A percentile compares a stretch with the other conserved stretches of the same genome.
phyloP scores from a whole-genome alignment of 2,113 vertebrate genomes.

The Lontra canadensis region DNA sequence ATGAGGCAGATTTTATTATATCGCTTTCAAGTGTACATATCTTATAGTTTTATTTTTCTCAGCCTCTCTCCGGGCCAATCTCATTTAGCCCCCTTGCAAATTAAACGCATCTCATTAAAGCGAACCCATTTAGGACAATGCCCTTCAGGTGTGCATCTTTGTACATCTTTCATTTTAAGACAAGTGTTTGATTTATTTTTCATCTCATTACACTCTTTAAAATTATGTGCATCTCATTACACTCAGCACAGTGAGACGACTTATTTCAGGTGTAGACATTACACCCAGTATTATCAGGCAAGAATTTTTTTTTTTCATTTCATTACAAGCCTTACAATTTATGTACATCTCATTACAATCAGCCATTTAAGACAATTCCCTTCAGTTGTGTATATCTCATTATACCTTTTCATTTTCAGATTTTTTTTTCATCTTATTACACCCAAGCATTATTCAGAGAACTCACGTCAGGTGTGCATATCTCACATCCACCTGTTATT shows the following conservation, averaged over 20 bases:
- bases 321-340: constrained; percentile 76
- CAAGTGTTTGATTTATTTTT: constrained; percentile 81
- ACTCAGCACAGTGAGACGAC: constrained; percentile 37
- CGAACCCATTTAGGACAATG: constrained; percentile 78
- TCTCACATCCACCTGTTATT: constrained; percentile 12
- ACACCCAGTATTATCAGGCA: constrained; percentile 71
- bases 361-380: constrained; percentile 77
- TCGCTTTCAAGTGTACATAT: background rate
- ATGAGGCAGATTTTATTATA: background rate
- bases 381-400: constrained; percentile 69
- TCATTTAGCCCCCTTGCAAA: constrained; percentile 74
- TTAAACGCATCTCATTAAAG: constrained; percentile 76
- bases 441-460: constrained; percentile 54
- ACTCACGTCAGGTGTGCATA: constrained; percentile 28
- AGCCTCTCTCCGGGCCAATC: constrained; percentile 64
- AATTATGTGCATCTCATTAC: constrained; percentile 80
- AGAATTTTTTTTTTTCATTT: constrained; percentile 67
- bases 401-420: constrained; percentile 63
- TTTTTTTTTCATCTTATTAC: constrained; percentile 35
- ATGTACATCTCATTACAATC: constrained; percentile 79
- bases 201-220: constrained; percentile 77
- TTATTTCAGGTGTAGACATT: constrained; percentile 77
- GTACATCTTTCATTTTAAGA: constrained; percentile 71
- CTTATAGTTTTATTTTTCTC: constrained; percentile 42
- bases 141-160: constrained; percentile 74